phyloP scores from a whole-genome alignment of 2,797 vertebrate genomes.

The Sebastes miniatus region DNA sequence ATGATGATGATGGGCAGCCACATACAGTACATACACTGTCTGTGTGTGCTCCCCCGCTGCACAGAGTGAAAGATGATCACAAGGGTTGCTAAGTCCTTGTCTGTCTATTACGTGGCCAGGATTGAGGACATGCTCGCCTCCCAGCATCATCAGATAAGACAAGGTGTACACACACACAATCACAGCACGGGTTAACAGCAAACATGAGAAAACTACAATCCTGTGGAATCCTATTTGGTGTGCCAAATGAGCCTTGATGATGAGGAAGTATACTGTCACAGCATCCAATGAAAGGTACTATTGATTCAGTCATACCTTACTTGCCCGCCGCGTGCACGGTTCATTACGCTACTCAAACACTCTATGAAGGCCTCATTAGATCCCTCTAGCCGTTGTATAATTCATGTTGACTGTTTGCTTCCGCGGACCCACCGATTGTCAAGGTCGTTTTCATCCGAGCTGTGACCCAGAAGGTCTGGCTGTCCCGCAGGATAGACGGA shows the following conservation, averaged over 20 bases:
- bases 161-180: not conserved
- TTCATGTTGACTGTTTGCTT: constrained; percentile 55
- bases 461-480: constrained; percentile 54
- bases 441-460: constrained; percentile 61
- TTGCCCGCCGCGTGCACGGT: constrained; percentile 3
- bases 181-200: not conserved
- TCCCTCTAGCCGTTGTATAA: constrained; percentile 31
- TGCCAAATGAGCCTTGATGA: constrained; percentile 39
- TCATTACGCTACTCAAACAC: constrained; percentile 57
- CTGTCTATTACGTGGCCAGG: not conserved
- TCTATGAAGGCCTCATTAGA: constrained; percentile 51
- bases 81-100: constrained; percentile 21
- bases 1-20: constrained; percentile 50
- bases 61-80: constrained; percentile 19
- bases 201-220: not conserved
- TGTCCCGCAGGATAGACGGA: constrained; percentile 41
- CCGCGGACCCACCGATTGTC: constrained; percentile 43
- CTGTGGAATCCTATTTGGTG: not conserved
- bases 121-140: constrained; percentile 7
- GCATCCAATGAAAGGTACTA: constrained; percentile 29
- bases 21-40: constrained; percentile 3
- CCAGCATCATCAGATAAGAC: not conserved
- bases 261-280: constrained; percentile 17
- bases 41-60: not conserved
- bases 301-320: constrained; percentile 55